phyloP scores from a whole-genome alignment of 1,140 invertebrate genomes.

The Drosophila gunungcola region DNA sequence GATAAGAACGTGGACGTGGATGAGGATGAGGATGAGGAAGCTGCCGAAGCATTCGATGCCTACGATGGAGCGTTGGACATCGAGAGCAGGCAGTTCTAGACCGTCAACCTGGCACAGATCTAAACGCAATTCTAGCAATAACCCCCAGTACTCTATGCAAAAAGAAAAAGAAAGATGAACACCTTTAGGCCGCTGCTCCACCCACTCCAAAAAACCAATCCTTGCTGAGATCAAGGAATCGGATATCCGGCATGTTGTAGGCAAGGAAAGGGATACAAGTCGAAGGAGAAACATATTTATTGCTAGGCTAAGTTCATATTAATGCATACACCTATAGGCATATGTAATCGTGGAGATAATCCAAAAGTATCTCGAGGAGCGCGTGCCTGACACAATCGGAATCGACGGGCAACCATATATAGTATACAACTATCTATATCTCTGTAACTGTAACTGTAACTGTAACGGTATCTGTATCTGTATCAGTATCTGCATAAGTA shows the following conservation, averaged over 20 bases:
- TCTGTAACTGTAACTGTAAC: conserved; percentile 15
- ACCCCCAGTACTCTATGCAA: conserved; percentile 16
- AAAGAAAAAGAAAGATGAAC: background rate
- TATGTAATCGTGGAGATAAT: conserved; percentile 40
- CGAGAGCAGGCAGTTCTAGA: conserved; percentile 60
- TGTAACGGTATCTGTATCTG: conserved; percentile 9
- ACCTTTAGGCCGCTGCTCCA: background rate
- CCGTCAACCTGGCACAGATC: conserved; percentile 28
- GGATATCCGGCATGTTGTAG: background rate
- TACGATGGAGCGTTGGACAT: conserved; percentile 52
- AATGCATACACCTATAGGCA: conserved; percentile 50
- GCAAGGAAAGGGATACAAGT: conserved; percentile 7
- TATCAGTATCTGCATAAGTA: conserved; percentile 16
- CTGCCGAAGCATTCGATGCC: conserved; percentile 27
- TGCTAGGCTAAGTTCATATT: conserved; percentile 75
- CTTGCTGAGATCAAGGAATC: conserved; percentile 27
- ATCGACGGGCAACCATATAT: conserved; percentile 7
- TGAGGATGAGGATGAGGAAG: background rate
- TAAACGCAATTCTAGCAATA: conserved; percentile 77
- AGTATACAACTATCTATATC: conserved; percentile 35
- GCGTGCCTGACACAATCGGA: conserved; percentile 53
- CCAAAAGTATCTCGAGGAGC: conserved; percentile 51
- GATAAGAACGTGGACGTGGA: too few species aligned
- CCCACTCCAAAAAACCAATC: conserved; percentile 21
- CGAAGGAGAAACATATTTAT: conserved; percentile 62